These are phyloP conservation scores for Hydractinia echinata DNA, from an alignment of 30 jellyfish, hydroid and myxozoan species.

Conservation along the genomic window DNA sequence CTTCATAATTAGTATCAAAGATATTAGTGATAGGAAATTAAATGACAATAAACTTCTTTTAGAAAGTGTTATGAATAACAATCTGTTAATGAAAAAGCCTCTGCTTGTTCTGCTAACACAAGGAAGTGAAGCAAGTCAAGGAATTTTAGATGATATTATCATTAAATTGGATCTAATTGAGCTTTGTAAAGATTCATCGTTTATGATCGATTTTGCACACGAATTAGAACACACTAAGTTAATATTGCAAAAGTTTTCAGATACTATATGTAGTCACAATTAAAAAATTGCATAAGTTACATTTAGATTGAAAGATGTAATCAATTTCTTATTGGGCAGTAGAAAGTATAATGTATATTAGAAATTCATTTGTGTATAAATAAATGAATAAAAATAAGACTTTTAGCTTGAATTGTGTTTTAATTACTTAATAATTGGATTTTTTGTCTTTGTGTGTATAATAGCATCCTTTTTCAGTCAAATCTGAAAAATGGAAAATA, in stretches of 20 bases:
- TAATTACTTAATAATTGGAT: too few species aligned
- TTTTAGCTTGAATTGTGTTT: too few species aligned
- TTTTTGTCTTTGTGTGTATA: too few species aligned
- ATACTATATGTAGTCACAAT: not conserved
- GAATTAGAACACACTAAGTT: slow-evolving; percentile 4
- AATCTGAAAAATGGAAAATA: too few species aligned
- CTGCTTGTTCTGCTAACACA: slow-evolving; percentile 23
- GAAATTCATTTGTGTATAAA: too few species aligned
- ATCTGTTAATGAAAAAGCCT: slow-evolving; percentile 2
- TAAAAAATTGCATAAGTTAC: too few species aligned
- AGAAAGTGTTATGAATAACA: not conserved
- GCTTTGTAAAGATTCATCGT: slow-evolving; percentile 12
- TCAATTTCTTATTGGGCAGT: too few species aligned
- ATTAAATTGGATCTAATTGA: slow-evolving; percentile 7
- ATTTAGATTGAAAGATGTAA: too few species aligned
- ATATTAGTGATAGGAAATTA: not conserved
- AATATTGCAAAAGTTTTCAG: not conserved
- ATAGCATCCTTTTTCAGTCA: too few species aligned
- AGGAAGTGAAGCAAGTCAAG: not conserved
- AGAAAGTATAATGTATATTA: too few species aligned
- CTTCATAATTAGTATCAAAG: slow-evolving; percentile 28
- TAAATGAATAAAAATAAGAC: too few species aligned
- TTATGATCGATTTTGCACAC: slow-evolving; percentile 1
- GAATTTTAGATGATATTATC: not conserved
- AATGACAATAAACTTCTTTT: not conserved